A percentile compares a stretch with the other conserved stretches of the same genome.
These are phyloP conservation scores for Rhizoglyphus robini DNA, from an alignment of 1,140 invertebrate genomes.

Conservation along the genomic window DNA sequence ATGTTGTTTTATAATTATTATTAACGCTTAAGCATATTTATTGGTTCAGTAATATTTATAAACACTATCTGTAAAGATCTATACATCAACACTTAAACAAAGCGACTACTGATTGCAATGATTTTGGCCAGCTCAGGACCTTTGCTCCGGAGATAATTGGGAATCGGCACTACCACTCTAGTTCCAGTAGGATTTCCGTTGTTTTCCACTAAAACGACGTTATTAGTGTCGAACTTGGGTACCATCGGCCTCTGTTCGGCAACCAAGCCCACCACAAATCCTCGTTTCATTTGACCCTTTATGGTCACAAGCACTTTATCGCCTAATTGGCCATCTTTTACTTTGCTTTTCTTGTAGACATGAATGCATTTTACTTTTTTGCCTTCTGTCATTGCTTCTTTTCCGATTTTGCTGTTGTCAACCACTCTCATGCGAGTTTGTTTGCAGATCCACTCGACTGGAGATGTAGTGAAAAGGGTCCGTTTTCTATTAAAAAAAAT, in stretches of 20 bases:
- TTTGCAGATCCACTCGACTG: constrained; percentile 32
- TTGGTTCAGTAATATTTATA: too few relatives aligned
- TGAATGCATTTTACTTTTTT: constrained; percentile 60
- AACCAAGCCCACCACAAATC: constrained; percentile 80
- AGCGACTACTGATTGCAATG: constrained; percentile 76
- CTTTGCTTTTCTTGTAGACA: constrained; percentile 35
- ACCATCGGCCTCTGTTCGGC: constrained; percentile 64
- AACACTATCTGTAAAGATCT: too few relatives aligned
- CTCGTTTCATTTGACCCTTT: constrained; percentile 91
- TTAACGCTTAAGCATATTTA: too few relatives aligned
- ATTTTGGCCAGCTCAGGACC: constrained; percentile 88
- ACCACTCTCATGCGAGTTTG: constrained; percentile 71
- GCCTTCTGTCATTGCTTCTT: constrained; percentile 78
- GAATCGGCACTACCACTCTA: constrained; percentile 84
- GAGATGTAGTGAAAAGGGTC: constrained; percentile 16
- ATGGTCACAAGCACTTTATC: constrained; percentile 88
- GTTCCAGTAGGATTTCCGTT: constrained; percentile 77
- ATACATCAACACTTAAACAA: too few relatives aligned
- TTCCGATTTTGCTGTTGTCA: constrained; percentile 88
- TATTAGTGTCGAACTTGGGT: constrained; percentile 91
- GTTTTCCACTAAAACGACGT: constrained; percentile 89
- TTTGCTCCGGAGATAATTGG: constrained; percentile 71
- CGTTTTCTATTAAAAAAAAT: neutral
- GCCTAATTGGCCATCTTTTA: constrained; percentile 40
- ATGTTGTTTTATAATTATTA: too few relatives aligned